Evolutionary conservation across 2,113 vertebrate species (phyloP).

Genomic region (Corydoras maculifer): DNA sequence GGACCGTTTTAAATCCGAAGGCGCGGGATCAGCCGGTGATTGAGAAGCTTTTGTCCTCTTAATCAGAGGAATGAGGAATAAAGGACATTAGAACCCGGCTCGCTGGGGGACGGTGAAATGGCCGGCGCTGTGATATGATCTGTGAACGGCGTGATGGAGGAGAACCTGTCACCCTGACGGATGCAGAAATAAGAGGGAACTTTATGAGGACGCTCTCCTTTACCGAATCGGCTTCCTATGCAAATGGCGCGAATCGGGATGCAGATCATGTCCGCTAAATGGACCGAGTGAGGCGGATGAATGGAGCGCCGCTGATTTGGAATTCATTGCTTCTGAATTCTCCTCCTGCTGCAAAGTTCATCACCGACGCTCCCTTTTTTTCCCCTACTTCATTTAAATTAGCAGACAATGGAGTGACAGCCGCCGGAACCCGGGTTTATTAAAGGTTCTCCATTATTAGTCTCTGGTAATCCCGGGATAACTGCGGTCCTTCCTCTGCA

Average conservation of each 20-base stretch:
- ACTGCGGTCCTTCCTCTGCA: slow-evolving; percentile 21
- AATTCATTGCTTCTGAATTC: slow-evolving; percentile 31
- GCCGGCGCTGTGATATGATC: slow-evolving; percentile 14
- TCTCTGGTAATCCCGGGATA: slow-evolving; percentile 29
- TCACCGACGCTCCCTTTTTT: slow-evolving; percentile 23
- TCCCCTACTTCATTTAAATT: neutral
- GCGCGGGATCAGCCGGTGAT: too few species aligned
- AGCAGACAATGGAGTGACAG: slow-evolving; percentile 19
- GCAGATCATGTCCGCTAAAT: slow-evolving; percentile 27
- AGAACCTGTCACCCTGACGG: slow-evolving; percentile 31
- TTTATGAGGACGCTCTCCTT: slow-evolving; percentile 30
- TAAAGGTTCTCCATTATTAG: slow-evolving; percentile 40
- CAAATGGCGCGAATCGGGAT: slow-evolving; percentile 24
- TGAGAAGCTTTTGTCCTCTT: too few species aligned
- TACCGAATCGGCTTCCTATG: slow-evolving; percentile 35
- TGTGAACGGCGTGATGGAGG: slow-evolving; percentile 13
- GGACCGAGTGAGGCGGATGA: slow-evolving; percentile 21
- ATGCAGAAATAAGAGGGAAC: slow-evolving; percentile 26
- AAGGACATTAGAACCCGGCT: neutral
- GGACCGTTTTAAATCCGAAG: too few species aligned
- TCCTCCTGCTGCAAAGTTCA: slow-evolving; percentile 16
- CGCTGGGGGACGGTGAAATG: neutral
- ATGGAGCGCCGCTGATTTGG: slow-evolving; percentile 27
- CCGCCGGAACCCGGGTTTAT: slow-evolving; percentile 24
- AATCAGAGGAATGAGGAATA: too few species aligned